These are phyloP conservation scores for Hydrotaea diabolus DNA, from an alignment of 2,888 invertebrate genomes.

Conservation along the genomic window DNA sequence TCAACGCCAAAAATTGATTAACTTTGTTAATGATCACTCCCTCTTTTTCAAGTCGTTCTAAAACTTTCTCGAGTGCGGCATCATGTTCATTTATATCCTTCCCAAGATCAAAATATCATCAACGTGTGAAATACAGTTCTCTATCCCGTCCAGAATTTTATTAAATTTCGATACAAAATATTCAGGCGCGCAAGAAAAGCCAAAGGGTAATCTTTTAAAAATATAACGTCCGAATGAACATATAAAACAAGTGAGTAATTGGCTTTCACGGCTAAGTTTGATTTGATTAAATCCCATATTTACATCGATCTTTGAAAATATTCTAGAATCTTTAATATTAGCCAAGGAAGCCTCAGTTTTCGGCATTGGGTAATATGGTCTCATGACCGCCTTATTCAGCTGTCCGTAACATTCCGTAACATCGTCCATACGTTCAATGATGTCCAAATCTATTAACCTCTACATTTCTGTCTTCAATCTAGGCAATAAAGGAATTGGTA, in stretches of 20 bases:
- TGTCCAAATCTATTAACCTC: conserved; percentile 15
- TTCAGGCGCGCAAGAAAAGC: conserved; percentile 44
- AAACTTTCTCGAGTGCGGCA: too few species aligned
- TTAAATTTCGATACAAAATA: conserved; percentile 52
- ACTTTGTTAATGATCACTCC: too few species aligned
- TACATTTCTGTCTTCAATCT: conserved; percentile 40
- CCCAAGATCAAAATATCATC: conserved; percentile 46
- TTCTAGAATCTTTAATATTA: conserved; percentile 26
- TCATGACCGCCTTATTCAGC: conserved; percentile 17
- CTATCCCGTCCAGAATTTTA: conserved; percentile 30
- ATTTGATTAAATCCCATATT: conserved; percentile 52
- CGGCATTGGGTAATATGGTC: conserved; percentile 31
- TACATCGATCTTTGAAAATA: conserved; percentile 49
- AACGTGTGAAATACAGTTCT: conserved; percentile 32
- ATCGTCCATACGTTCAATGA: conserved; percentile 34
- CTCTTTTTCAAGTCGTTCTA: too few species aligned
- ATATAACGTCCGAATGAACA: conserved; percentile 46
- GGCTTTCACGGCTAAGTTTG: too few species aligned
- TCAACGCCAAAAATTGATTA: too few species aligned
- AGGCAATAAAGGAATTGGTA: conserved; percentile 28
- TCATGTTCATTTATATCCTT: background rate
- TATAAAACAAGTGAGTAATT: conserved; percentile 31
- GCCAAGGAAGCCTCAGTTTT: background rate
- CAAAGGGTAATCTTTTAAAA: conserved; percentile 47
- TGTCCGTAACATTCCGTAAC: conserved; percentile 25